Evolutionary conservation across 2,113 vertebrate species (phyloP).

Genomic region (Pterocles orientalis): DNA sequence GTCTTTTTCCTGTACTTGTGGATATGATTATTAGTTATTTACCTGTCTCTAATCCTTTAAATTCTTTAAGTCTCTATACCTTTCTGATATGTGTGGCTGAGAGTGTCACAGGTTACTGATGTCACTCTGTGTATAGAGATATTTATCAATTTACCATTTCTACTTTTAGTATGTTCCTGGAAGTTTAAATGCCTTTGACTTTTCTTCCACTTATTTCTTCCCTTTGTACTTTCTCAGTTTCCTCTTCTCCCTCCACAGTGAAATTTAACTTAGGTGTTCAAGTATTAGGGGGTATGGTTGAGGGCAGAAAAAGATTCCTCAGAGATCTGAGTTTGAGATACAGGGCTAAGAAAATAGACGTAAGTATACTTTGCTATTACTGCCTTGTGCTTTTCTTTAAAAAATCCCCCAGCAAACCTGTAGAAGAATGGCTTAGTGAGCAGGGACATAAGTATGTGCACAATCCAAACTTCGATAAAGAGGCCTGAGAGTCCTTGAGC

Average conservation of each 20-base stretch:
- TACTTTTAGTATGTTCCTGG: neutral
- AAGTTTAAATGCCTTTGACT: neutral
- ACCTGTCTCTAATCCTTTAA: neutral
- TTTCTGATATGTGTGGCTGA: neutral
- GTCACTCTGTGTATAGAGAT: neutral
- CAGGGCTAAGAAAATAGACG: neutral
- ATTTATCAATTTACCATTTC: rapidly evolving
- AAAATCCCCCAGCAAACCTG: neutral
- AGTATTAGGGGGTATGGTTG: rapidly evolving
- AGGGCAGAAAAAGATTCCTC: neutral
- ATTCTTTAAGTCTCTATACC: neutral
- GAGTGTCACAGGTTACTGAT: neutral
- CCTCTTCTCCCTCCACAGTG: neutral
- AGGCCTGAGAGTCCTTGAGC: too few species aligned
- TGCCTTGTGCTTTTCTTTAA: neutral
- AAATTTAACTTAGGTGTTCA: neutral
- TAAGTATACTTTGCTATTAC: neutral
- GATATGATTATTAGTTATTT: neutral
- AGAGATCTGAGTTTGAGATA: neutral
- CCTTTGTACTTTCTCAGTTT: neutral
- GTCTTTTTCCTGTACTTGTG: neutral
- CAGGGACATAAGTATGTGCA: too few species aligned
- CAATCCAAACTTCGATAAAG: too few species aligned
- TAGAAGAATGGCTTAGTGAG: too few species aligned
- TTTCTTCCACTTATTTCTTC: neutral